Conservation (phyloP, 2,797 vertebrate genomes). For the Salmo trutta region DNA sequence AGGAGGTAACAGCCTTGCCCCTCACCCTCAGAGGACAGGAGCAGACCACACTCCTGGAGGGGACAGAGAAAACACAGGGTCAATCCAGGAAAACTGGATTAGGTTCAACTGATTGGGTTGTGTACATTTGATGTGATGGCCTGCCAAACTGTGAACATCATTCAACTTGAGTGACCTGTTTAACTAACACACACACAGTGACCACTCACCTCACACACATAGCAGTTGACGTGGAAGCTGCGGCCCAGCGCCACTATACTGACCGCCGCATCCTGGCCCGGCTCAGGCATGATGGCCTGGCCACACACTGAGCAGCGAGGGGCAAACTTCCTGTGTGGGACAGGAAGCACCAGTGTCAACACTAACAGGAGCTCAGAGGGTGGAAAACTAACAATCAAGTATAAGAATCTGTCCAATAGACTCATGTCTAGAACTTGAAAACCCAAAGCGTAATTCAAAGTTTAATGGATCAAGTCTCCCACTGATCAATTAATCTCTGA, state of each 20-base stretch:
- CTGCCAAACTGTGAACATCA: neutral
- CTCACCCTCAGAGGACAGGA: constrained; percentile 89
- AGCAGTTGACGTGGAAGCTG: constrained; percentile 90
- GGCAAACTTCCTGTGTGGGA: constrained; percentile 82
- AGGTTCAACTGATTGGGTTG: too few species aligned
- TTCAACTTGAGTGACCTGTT: neutral
- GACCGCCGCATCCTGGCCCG: constrained; percentile 89
- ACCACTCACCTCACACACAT: constrained; percentile 83
- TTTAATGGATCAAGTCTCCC: too few species aligned
- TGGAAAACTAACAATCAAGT: neutral
- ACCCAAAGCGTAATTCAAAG: too few species aligned
- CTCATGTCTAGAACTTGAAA: too few species aligned
- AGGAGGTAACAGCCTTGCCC: constrained; percentile 91
- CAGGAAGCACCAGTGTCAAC: neutral
- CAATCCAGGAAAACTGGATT: neutral
- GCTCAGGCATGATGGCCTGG: constrained; percentile 90
- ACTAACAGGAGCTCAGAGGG: neutral
- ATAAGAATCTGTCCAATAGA: neutral
- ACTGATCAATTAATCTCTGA: too few species aligned
- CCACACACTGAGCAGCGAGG: constrained; percentile 88
- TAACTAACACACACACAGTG: neutral
- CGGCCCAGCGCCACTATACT: constrained; percentile 90
- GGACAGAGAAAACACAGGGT: neutral
- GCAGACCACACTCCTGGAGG: constrained; percentile 84
- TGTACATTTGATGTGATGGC: neutral